phyloP scores from a whole-genome alignment of 2,888 invertebrate genomes.

The Globia sparganii region DNA sequence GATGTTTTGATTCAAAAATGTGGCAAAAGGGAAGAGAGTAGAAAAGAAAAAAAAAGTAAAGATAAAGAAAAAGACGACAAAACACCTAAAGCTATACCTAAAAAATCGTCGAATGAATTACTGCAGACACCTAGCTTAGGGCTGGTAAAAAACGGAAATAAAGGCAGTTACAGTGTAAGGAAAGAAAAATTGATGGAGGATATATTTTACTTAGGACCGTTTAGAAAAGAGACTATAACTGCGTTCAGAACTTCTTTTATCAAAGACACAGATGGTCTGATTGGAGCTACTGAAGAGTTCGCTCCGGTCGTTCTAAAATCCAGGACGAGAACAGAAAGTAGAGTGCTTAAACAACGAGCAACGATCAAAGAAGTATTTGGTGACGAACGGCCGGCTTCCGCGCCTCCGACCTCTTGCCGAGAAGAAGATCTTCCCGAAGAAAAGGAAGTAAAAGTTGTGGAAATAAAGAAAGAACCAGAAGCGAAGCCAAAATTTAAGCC shows the following conservation, averaged over 20 bases:
- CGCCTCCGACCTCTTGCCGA: slow-evolving; percentile 93
- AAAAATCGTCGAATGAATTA: slow-evolving; percentile 89
- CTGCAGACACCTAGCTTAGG: slow-evolving; percentile 92
- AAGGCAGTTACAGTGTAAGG: slow-evolving; percentile 83
- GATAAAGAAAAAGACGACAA: slow-evolving; percentile 90
- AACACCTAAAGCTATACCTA: slow-evolving; percentile 90
- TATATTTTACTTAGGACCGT: slow-evolving; percentile 91
- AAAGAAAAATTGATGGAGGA: slow-evolving; percentile 90
- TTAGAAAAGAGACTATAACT: slow-evolving; percentile 92
- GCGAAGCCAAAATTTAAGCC: slow-evolving; percentile 83
- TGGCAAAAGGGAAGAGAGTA: slow-evolving; percentile 90
- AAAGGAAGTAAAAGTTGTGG: slow-evolving; percentile 74
- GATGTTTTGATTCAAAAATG: slow-evolving; percentile 92
- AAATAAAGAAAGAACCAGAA: slow-evolving; percentile 80
- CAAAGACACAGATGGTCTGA: slow-evolving; percentile 91
- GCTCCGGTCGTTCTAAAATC: slow-evolving; percentile 93
- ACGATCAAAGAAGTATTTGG: slow-evolving; percentile 96
- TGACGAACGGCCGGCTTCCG: slow-evolving; percentile 94
- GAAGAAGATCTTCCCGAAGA: slow-evolving; percentile 82
- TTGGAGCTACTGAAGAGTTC: slow-evolving; percentile 91
- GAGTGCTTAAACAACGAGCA: slow-evolving; percentile 93
- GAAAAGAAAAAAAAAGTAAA: slow-evolving; percentile 85
- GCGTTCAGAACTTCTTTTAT: slow-evolving; percentile 92
- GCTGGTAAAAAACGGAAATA: slow-evolving; percentile 82
- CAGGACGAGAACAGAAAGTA: slow-evolving; percentile 94